Conservation (phyloP, 2,888 invertebrate genomes). For the Pardosa pseudoannulata region DNA sequence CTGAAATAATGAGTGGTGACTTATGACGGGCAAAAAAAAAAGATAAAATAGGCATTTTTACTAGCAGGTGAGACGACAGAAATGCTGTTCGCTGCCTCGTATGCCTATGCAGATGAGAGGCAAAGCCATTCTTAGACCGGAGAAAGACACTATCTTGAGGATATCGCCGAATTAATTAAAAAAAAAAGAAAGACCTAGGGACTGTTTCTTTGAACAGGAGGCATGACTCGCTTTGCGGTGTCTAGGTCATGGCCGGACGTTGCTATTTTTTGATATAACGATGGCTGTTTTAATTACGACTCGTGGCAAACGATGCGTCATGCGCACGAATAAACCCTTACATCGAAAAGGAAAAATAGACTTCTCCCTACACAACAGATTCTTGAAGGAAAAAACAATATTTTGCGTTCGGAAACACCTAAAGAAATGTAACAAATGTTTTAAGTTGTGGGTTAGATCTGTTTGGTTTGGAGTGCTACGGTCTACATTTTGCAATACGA, state of each 20-base stretch:
- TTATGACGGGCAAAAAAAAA: neutral
- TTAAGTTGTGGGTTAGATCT: too few relatives aligned
- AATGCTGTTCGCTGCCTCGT: neutral
- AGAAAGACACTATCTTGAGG: too few relatives aligned
- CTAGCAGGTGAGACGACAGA: constrained; percentile 6
- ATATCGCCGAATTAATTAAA: constrained; percentile 11
- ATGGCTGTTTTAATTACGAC: neutral
- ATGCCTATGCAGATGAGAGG: constrained; percentile 16
- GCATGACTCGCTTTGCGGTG: neutral
- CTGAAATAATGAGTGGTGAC: constrained; percentile 14
- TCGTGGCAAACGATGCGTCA: neutral
- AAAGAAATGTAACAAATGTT: too few relatives aligned
- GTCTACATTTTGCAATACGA: too few relatives aligned
- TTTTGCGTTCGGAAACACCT: too few relatives aligned
- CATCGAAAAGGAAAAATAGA: too few relatives aligned
- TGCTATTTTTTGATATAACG: neutral
- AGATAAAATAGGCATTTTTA: too few relatives aligned
- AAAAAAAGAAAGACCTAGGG: too few relatives aligned
- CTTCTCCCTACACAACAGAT: too few relatives aligned
- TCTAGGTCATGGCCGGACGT: constrained; percentile 1
- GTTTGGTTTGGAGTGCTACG: too few relatives aligned
- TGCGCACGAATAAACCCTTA: too few relatives aligned
- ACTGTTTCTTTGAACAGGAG: constrained; percentile 14
- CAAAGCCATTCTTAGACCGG: neutral
- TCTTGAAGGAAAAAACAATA: too few relatives aligned